Percentiles rank a stretch among this genome's conserved stretches.
phyloP scores from a whole-genome alignment of 2,797 vertebrate genomes.

The Vultur gryphus region DNA sequence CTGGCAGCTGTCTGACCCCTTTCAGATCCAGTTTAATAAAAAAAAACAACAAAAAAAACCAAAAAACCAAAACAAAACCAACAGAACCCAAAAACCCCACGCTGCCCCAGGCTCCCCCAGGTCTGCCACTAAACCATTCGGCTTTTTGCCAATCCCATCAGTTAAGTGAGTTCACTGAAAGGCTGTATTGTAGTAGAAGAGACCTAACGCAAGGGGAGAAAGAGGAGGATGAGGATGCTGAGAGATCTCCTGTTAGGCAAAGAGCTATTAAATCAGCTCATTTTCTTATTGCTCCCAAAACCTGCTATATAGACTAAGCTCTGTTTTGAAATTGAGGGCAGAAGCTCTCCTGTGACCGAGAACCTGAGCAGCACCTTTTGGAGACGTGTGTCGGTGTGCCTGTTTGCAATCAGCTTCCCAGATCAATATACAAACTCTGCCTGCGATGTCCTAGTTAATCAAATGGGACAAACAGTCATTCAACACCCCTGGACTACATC shows the following conservation, averaged over 20 bases:
- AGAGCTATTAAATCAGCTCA: not conserved
- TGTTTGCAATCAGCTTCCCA: not conserved
- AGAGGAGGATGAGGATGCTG: not conserved
- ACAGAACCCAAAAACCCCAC: too few relatives aligned
- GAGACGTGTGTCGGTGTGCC: rapidly evolving
- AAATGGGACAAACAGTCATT: not conserved
- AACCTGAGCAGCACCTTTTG: not conserved
- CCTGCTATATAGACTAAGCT: not conserved
- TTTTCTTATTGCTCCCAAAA: not conserved
- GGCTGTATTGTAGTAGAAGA: not conserved
- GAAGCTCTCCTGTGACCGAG: not conserved
- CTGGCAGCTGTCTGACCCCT: not conserved
- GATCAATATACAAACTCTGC: not conserved
- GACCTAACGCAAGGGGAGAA: not conserved
- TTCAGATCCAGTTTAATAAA: not conserved
- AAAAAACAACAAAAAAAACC: not conserved
- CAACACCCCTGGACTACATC: not conserved
- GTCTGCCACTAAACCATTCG: not conserved
- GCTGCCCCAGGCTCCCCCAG: not conserved
- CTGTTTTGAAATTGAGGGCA: not conserved
- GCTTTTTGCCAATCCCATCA: not conserved
- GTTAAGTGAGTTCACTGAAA: not conserved
- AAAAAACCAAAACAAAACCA: not conserved
- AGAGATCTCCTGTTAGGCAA: not conserved
- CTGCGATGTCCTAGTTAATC: not conserved